Percentiles rank a stretch among this genome's conserved stretches.
These are phyloP conservation scores for Pristionchus japonicus DNA, from an alignment of 2,888 invertebrate genomes.

Conservation along the genomic window DNA sequence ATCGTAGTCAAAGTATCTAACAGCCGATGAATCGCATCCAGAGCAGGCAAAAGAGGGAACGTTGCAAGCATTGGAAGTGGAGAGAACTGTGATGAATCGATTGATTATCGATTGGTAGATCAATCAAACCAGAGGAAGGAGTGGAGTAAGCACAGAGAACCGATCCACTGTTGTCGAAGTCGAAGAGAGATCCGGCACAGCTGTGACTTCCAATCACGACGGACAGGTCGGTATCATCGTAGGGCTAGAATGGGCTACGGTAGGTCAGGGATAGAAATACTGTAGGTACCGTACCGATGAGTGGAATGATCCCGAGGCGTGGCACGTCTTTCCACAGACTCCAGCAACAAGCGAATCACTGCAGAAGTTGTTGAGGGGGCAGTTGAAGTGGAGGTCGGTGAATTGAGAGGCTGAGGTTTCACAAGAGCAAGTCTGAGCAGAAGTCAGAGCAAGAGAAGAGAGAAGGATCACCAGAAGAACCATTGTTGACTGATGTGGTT, in stretches of 20 bases:
- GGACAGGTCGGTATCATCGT: not conserved
- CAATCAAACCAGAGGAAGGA: not conserved
- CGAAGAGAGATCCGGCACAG: constrained; percentile 24
- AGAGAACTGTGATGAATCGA: not conserved
- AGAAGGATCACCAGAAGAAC: constrained; percentile 11
- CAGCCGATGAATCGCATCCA: not conserved
- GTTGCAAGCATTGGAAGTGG: not conserved
- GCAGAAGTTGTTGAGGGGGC: constrained; percentile 13
- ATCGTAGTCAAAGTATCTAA: constrained; percentile 16
- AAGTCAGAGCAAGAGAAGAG: not conserved
- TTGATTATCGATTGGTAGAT: not conserved
- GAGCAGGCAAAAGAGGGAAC: not conserved
- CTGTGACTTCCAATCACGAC: not conserved
- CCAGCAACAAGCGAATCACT: not conserved
- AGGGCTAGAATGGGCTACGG: not conserved
- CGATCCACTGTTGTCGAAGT: not conserved
- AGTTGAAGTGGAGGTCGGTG: not conserved
- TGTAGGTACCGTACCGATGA: not conserved
- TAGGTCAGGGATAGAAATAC: not conserved
- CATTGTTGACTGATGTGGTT: not conserved
- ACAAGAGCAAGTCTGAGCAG: not conserved
- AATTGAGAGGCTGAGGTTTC: not conserved
- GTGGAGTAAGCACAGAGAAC: not conserved
- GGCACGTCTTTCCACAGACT: not conserved
- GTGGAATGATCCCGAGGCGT: constrained; percentile 25